phyloP scores from a whole-genome alignment of 92 coral and sea anemone species.

The Anthopleura xanthogrammica region DNA sequence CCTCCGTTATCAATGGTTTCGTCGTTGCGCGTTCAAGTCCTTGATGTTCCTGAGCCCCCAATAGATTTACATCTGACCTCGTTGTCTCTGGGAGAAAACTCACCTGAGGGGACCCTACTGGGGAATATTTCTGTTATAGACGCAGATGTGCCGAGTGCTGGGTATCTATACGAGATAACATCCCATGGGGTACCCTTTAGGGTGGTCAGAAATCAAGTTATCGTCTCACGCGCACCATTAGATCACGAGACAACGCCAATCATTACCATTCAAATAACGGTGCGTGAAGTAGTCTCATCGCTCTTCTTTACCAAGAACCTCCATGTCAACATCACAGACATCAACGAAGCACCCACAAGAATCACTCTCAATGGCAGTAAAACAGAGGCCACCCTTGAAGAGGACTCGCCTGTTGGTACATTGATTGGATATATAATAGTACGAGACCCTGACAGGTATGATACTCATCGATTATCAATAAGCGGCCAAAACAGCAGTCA shows the following conservation, averaged over 20 bases:
- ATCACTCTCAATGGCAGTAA: conserved; percentile 55
- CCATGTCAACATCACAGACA: conserved; percentile 49
- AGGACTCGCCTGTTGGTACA: too few species aligned
- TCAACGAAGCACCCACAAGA: conserved; percentile 60
- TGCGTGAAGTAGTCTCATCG: conserved; percentile 48
- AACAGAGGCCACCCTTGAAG: conserved; percentile 19
- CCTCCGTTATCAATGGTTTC: conserved; percentile 57
- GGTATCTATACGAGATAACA: conserved; percentile 54
- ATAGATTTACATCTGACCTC: conserved; percentile 49
- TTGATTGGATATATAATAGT: conserved; percentile 4
- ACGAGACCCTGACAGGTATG: conserved; percentile 57
- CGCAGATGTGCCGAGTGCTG: conserved; percentile 56
- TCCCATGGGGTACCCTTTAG: conserved; percentile 72
- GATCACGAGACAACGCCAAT: conserved; percentile 72
- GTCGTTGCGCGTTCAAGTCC: conserved; percentile 44
- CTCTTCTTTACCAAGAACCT: conserved; percentile 49
- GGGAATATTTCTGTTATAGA: conserved; percentile 48
- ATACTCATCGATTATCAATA: conserved; percentile 42
- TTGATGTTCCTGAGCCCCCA: conserved; percentile 69
- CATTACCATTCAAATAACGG: conserved; percentile 61
- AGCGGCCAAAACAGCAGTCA: conserved; percentile 35
- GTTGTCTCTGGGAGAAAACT: conserved; percentile 47
- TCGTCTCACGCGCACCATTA: conserved; percentile 62
- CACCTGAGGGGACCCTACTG: conserved; percentile 36
- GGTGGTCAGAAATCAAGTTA: conserved; percentile 45